phyloP scores from a whole-genome alignment of 2,797 vertebrate genomes.

The Phalloptychus januarius region DNA sequence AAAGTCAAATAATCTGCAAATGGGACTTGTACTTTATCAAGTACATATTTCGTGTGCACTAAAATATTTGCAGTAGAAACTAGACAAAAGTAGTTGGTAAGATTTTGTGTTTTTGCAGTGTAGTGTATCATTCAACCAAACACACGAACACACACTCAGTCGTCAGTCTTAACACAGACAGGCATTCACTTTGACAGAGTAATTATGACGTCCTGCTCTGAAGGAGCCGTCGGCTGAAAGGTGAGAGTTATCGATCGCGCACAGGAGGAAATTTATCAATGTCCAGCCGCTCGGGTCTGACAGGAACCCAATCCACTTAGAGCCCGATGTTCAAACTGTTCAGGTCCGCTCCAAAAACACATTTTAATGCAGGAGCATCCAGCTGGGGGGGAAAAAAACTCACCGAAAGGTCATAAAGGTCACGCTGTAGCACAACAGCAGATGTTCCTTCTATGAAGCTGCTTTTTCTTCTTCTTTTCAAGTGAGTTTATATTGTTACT shows the following conservation, averaged over 20 bases:
- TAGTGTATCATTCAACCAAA: slow-evolving; percentile 43
- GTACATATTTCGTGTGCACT: too few relatives aligned
- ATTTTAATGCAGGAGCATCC: slow-evolving; percentile 24
- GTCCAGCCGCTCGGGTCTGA: slow-evolving; percentile 77
- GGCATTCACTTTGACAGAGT: slow-evolving; percentile 90
- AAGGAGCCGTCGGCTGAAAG: slow-evolving; percentile 80
- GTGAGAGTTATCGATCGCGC: slow-evolving; percentile 91
- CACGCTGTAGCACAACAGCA: background rate
- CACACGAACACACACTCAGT: slow-evolving; percentile 33
- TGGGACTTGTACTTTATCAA: too few relatives aligned
- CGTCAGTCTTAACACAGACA: slow-evolving; percentile 70
- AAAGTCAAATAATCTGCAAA: too few relatives aligned
- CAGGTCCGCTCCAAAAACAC: slow-evolving; percentile 50
- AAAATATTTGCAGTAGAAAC: too few relatives aligned
- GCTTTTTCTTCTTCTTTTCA: slow-evolving; percentile 2
- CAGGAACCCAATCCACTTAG: slow-evolving; percentile 80
- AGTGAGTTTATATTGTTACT: slow-evolving; percentile 5
- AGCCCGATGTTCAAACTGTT: slow-evolving; percentile 70
- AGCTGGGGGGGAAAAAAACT: slow-evolving; percentile 5
- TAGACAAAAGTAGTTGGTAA: too few relatives aligned
- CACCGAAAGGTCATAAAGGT: slow-evolving; percentile 10
- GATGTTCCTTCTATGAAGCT: background rate
- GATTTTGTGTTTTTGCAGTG: background rate
- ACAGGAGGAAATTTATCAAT: slow-evolving; percentile 86
- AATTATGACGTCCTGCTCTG: slow-evolving; percentile 92